Evolutionary conservation across 2,797 vertebrate species (phyloP), one percentile per base, ranked within the genome.

Genomic region (Melanotaenia trifasciata): DNA sequence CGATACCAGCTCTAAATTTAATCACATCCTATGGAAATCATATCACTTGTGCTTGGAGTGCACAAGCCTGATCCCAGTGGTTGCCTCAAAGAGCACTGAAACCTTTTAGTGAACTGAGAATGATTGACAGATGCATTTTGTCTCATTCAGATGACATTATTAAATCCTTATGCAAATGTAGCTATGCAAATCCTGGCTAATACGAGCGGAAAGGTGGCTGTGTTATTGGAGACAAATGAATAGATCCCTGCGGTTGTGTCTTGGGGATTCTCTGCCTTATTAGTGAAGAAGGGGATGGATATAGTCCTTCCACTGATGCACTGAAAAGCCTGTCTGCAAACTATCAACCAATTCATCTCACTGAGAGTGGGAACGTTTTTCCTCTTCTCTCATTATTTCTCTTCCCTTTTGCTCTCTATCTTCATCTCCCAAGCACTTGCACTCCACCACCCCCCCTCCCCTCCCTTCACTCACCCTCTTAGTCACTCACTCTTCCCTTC

Each of bases 181-280:
- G 84, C 86, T 70, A 86, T 92, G 89, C 81, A 91, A 92, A 92
- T 92, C 87, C 84, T 64, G 62, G 79, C 79, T 91, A 89, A 87
- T 91, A 77, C 84, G 82, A 89, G 80, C 86, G 81, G 85, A 90
- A 84, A 90, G 87, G 90, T 89, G 78, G 84, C 83, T 72, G 79
- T 85, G 85, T 90, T 92, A 90, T 87, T 85, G 87, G 87, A 93
- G 87, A 87, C 84, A 87, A 91, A 92, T 90, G 86, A 91, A 89
- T 86, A 84, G 91, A 87, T 90, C 84, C 84, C 72, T 36, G 63
- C 32, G 71, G 79, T 84, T 87, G 85, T 88, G 89, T 91, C 86
- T 91, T 86, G 91, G 90, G 89, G 87, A 91, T 93, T 91, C 87
- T 86, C 78, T 89, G 79, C 84, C 90, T 92, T 93, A 92, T 93